Percentiles rank a stretch among this genome's conserved stretches.
Evolutionary conservation across 2,113 vertebrate genomes (phyloP).

Genomic region (Antigone vipio): DNA sequence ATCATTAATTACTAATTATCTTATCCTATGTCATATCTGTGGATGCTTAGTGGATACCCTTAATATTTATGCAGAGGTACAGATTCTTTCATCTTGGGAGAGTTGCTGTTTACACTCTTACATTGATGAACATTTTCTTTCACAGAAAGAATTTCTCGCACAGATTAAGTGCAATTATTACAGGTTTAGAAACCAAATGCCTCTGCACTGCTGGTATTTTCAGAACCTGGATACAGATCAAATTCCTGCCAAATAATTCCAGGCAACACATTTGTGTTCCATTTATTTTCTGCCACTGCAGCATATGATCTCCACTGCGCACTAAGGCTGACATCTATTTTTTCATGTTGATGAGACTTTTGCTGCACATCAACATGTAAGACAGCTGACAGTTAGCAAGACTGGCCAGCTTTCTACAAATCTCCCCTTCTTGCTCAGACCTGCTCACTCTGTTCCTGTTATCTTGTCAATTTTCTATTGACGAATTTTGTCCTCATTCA

Average conservation of each 20-base stretch:
- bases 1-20: neutral
- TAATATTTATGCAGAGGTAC: neutral
- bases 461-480: neutral
- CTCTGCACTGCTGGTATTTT: slow-evolving; percentile 13
- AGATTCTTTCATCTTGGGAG: neutral
- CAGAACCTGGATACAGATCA: neutral
- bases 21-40: neutral
- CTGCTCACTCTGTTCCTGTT: neutral
- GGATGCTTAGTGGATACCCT: neutral
- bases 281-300: neutral
- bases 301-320: neutral
- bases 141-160: neutral
- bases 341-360: neutral
- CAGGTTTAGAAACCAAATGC: neutral
- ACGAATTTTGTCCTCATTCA: neutral
- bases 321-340: neutral
- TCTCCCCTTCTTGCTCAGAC: neutral
- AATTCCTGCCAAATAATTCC: neutral
- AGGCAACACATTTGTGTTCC: neutral
- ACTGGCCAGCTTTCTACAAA: neutral
- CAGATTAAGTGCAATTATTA: neutral
- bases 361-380: neutral
- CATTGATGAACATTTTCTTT: neutral
- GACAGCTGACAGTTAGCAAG: neutral
- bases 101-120: neutral